phyloP scores from a whole-genome alignment of 23 tunicate species.

The Trididemnum nubilum region DNA sequence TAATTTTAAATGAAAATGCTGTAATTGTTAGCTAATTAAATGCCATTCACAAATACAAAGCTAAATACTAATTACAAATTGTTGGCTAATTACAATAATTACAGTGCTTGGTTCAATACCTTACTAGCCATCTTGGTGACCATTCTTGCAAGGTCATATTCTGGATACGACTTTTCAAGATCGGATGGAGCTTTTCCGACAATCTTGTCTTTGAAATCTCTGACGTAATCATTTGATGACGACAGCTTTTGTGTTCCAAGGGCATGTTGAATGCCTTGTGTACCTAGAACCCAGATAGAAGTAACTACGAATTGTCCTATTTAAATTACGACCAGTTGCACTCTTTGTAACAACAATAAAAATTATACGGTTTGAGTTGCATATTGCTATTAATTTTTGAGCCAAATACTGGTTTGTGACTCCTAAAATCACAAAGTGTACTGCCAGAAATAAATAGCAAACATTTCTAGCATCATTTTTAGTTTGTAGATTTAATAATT shows the following conservation, averaged over 20 bases:
- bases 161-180: slow-evolving; percentile 85
- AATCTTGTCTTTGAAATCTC: slow-evolving; percentile 53
- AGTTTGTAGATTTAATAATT: no score
- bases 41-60: no score
- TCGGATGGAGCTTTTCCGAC: slow-evolving; percentile 80
- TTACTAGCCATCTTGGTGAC: slow-evolving; percentile 70
- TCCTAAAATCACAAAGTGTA: background rate
- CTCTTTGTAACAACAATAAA: background rate
- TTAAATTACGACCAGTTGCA: background rate
- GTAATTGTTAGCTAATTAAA: no score
- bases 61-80: no score
- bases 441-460: background rate
- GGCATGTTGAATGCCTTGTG: slow-evolving; percentile 80
- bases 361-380: no score
- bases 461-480: background rate
- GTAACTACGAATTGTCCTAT: no score
- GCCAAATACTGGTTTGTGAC: no score
- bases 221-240: slow-evolving; percentile 43
- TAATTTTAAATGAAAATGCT: no score
- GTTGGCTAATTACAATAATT: no score
- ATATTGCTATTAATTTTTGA: no score
- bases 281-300: slow-evolving; percentile 34
- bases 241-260: slow-evolving; percentile 50
- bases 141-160: slow-evolving; percentile 61
- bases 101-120: no score